These are phyloP conservation scores for Platichthys stellatus DNA, from an alignment of 2,113 vertebrate genomes.

Conservation along the genomic window DNA sequence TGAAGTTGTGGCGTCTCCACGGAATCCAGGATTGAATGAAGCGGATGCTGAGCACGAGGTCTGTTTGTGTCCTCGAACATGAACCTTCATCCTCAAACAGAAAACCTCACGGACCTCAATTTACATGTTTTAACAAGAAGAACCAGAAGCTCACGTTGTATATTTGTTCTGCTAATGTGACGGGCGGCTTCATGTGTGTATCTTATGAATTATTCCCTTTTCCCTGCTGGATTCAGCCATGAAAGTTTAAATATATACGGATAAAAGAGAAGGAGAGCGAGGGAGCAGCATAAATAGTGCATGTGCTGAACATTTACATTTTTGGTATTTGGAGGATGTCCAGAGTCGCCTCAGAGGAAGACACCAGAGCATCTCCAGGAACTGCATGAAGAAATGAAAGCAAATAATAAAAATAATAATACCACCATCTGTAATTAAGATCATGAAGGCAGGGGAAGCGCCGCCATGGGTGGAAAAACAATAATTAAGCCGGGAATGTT, in stretches of 20 bases:
- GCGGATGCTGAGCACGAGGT: slow-evolving; percentile 11
- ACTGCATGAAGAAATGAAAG: neutral
- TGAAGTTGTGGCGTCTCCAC: neutral
- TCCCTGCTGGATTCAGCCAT: slow-evolving; percentile 6
- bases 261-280: neutral
- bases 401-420: neutral
- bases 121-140: neutral
- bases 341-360: neutral
- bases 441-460: neutral
- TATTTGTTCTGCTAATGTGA: neutral
- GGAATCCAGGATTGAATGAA: slow-evolving; percentile 20
- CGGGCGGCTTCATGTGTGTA: neutral
- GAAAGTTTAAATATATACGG: slow-evolving; percentile 4
- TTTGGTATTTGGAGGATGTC: neutral
- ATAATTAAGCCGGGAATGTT: slow-evolving; percentile 8
- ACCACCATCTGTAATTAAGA: slow-evolving; percentile 14
- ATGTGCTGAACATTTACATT: slow-evolving; percentile 31
- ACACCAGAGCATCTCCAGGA: neutral
- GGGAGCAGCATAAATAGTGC: slow-evolving; percentile 14
- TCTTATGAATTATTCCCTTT: neutral
- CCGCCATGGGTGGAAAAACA: slow-evolving; percentile 14
- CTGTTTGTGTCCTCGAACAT: neutral
- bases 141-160: neutral
- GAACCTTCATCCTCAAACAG: neutral
- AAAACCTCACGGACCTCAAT: neutral